A percentile compares a stretch with the other conserved stretches of the same genome.
phyloP scores from a whole-genome alignment of 2,888 invertebrate species.

The Lumbricus terrestris region DNA sequence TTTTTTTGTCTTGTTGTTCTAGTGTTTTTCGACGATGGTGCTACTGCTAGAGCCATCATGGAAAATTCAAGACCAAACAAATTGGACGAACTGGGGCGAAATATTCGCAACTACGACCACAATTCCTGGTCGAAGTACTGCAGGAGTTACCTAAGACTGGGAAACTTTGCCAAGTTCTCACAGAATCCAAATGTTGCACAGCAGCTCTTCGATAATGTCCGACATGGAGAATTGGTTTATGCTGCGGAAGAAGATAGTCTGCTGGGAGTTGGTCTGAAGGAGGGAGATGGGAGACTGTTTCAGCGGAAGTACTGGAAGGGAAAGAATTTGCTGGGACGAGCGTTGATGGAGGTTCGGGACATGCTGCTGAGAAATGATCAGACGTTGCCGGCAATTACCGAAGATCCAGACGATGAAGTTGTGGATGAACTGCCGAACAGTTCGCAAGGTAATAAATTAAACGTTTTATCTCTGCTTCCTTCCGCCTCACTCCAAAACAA shows the following conservation, averaged over 20 bases:
- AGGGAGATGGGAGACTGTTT: neutral
- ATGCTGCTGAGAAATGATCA: neutral
- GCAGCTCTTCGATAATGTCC: conserved; percentile 6
- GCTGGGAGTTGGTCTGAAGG: conserved; percentile 19
- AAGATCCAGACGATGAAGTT: neutral
- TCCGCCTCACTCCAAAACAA: too few species aligned
- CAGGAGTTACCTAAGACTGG: neutral
- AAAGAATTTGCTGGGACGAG: conserved; percentile 8
- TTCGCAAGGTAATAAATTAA: too few species aligned
- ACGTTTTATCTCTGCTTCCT: too few species aligned
- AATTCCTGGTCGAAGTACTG: neutral
- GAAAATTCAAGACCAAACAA: conserved; percentile 5
- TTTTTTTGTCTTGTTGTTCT: neutral
- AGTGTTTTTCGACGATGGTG: neutral
- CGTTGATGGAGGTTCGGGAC: conserved; percentile 18
- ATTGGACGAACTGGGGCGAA: conserved; percentile 7
- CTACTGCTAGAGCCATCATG: neutral
- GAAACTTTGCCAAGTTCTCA: conserved; percentile 26
- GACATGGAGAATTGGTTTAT: neutral
- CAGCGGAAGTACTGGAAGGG: neutral
- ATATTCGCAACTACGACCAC: neutral
- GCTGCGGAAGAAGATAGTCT: neutral
- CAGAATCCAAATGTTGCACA: conserved; percentile 4
- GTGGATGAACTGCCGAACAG: neutral
- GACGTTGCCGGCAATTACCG: neutral